Conservation (phyloP, 2,797 vertebrate species). For the Arnoldichthys spilopterus region DNA sequence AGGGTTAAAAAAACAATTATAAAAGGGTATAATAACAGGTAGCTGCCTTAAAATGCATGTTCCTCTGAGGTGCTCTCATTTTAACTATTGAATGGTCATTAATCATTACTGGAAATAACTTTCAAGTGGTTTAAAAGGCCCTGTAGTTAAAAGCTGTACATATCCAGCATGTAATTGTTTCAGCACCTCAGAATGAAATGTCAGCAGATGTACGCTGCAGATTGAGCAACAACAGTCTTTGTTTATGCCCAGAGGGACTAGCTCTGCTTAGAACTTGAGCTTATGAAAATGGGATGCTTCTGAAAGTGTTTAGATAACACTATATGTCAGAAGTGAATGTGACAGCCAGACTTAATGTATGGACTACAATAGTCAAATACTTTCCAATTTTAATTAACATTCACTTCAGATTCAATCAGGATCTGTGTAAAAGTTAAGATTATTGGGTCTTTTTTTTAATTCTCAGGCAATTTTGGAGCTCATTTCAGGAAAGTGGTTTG, state of each 20-base stretch:
- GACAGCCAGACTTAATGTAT: not conserved
- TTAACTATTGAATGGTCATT: not conserved
- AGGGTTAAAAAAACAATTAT: no score
- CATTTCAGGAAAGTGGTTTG: not conserved
- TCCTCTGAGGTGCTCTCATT: not conserved
- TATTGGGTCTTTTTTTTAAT: not conserved
- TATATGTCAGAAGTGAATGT: not conserved
- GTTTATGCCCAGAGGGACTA: conserved; percentile 3
- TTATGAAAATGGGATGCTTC: no score
- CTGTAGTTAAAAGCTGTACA: not conserved
- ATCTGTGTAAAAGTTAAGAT: not conserved
- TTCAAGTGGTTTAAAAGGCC: not conserved
- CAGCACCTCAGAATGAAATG: not conserved
- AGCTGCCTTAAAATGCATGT: not conserved
- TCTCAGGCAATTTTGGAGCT: not conserved
- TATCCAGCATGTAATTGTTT: not conserved
- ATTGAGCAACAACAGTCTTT: not conserved
- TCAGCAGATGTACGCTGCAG: not conserved
- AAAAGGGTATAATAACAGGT: no score
- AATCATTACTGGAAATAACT: not conserved
- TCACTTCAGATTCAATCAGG: not conserved
- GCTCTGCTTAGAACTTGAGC: not conserved
- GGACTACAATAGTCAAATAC: not conserved
- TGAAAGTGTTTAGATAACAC: not conserved
- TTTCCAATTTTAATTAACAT: not conserved